Conservation (phyloP, 1,140 invertebrate genomes). For the Brachionus asplanchnoidis region DNA sequence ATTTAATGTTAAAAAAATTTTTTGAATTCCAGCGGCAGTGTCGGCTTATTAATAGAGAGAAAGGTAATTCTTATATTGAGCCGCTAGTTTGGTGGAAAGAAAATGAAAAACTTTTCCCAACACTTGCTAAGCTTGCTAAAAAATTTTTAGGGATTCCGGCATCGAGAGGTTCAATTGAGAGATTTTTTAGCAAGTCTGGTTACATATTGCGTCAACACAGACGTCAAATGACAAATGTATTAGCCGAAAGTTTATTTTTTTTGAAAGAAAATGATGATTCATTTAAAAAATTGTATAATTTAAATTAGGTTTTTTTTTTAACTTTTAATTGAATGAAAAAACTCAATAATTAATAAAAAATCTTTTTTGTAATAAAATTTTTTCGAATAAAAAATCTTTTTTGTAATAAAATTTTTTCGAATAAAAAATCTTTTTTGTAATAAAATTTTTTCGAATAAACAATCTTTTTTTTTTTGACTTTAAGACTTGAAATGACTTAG, state of each 20-base stretch:
- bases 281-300: too few species aligned
- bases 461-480: too few species aligned
- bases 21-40: neutral
- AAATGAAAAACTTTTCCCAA: neutral
- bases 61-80: neutral
- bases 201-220: neutral
- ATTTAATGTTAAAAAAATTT: slow-evolving; percentile 1
- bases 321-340: too few species aligned
- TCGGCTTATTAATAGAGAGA: neutral
- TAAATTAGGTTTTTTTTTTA: too few species aligned
- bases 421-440: too few species aligned
- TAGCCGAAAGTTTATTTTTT: neutral
- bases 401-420: too few species aligned
- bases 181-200: neutral
- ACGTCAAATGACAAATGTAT: neutral
- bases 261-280: neutral
- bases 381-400: too few species aligned
- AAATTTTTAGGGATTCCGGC: neutral
- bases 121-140: neutral
- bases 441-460: too few species aligned
- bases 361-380: too few species aligned
- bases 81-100: slow-evolving; percentile 7
- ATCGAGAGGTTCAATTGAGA: neutral
- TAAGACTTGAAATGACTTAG: too few species aligned
- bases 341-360: too few species aligned